Percentiles rank a stretch among this genome's conserved stretches.
These are phyloP conservation scores for Sciurus niger DNA, from an alignment of 2,113 vertebrate species.

Conservation along the genomic window DNA sequence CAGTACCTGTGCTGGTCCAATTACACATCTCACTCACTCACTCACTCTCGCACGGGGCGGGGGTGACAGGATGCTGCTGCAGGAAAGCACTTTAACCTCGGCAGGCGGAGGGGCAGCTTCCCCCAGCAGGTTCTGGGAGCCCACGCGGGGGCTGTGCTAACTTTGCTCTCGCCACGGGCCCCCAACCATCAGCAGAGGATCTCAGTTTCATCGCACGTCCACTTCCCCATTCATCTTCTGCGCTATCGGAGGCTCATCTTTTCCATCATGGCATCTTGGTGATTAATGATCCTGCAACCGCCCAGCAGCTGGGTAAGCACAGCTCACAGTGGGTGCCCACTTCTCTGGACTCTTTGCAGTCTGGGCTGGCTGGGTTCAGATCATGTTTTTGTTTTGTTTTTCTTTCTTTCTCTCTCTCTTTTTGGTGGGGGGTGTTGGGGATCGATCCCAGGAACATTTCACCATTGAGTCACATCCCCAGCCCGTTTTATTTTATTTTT, in stretches of 20 bases:
- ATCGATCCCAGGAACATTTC: too few relatives aligned
- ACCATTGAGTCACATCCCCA: too few relatives aligned
- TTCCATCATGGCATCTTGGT: constrained; percentile 61
- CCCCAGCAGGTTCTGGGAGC: fast-evolving
- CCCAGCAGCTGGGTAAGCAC: constrained; percentile 47
- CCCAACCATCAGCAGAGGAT: constrained; percentile 63
- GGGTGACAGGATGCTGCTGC: too few relatives aligned
- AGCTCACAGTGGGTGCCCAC: constrained; percentile 61
- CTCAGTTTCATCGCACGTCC: constrained; percentile 82
- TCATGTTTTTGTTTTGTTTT: background rate
- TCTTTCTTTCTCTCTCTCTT: too few relatives aligned
- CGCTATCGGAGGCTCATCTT: constrained; percentile 82
- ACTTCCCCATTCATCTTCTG: constrained; percentile 83
- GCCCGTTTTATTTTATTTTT: too few relatives aligned
- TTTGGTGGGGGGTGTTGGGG: too few relatives aligned
- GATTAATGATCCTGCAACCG: constrained; percentile 82
- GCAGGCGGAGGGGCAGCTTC: fast-evolving
- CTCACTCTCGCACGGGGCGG: background rate
- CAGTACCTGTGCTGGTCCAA: background rate
- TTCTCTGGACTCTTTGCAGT: background rate
- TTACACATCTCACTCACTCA: fast-evolving
- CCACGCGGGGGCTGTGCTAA: background rate
- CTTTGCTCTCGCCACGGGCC: constrained; percentile 22
- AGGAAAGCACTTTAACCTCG: background rate
- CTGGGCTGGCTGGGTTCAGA: background rate